Evolutionary conservation across 1,140 invertebrate genomes (phyloP).

Genomic region (Lepidurus couesii): DNA sequence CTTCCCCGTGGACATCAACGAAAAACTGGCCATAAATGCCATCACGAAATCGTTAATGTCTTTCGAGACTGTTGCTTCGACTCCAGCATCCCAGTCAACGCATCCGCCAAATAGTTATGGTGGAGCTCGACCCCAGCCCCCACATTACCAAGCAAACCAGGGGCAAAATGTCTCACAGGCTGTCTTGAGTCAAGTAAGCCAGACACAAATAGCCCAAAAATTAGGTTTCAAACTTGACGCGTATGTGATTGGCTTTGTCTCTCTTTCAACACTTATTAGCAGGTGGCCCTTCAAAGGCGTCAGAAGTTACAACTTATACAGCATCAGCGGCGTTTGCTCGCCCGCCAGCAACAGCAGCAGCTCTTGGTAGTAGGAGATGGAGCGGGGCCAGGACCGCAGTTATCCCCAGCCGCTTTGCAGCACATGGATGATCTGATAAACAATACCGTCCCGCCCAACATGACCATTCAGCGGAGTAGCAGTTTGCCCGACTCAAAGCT

Average conservation of each 20-base stretch:
- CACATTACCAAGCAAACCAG: conserved; percentile 33
- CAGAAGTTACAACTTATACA: conserved; percentile 50
- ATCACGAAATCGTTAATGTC: conserved; percentile 88
- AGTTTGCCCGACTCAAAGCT: conserved; percentile 66
- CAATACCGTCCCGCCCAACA: conserved; percentile 72
- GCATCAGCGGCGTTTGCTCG: conserved; percentile 51
- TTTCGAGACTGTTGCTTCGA: conserved; percentile 55
- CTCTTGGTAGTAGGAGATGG: conserved; percentile 59
- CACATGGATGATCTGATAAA: conserved; percentile 72
- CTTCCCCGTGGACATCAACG: conserved; percentile 51
- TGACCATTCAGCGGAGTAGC: conserved; percentile 58
- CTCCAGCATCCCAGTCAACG: conserved; percentile 34
- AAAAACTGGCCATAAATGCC: conserved; percentile 77
- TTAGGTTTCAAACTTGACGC: background rate
- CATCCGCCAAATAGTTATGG: conserved; percentile 32
- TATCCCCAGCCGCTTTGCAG: conserved; percentile 54
- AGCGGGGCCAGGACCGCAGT: conserved; percentile 49
- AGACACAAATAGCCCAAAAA: background rate
- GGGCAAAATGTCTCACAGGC: conserved; percentile 32
- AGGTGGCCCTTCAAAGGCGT: conserved; percentile 17
- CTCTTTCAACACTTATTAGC: conserved; percentile 6
- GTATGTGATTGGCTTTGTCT: background rate
- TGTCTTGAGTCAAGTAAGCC: background rate
- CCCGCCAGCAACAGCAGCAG: conserved; percentile 65
- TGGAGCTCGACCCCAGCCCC: conserved; percentile 41